Evolutionary conservation across 2,888 invertebrate species (phyloP).

Genomic region (Liodrosophila aerea): DNA sequence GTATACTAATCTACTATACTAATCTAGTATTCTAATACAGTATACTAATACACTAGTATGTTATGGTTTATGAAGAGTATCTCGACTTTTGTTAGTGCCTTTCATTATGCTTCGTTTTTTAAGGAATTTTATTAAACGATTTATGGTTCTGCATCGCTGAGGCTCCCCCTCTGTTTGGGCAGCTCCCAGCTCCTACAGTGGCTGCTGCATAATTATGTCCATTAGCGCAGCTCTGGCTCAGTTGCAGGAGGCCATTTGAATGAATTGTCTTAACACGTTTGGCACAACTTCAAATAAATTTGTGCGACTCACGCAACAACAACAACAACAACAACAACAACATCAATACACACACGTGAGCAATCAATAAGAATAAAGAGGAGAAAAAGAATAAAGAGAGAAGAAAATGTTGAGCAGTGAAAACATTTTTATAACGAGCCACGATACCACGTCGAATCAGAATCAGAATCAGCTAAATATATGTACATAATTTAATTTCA

Average conservation of each 20-base stretch:
- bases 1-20: too few species aligned
- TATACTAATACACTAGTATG: too few species aligned
- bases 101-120: too few species aligned
- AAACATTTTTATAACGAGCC: constrained; percentile 20
- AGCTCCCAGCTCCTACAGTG: too few species aligned
- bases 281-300: constrained; percentile 58
- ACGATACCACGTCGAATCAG: constrained; percentile 2
- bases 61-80: too few species aligned
- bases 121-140: too few species aligned
- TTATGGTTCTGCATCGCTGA: constrained; percentile 16
- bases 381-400: too few species aligned
- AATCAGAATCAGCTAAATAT: background rate
- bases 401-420: constrained; percentile 19
- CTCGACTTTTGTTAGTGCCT: background rate
- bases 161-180: constrained; percentile 8
- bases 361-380: constrained; percentile 34
- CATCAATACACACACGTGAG: constrained; percentile 9
- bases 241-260: constrained; percentile 50
- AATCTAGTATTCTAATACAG: too few species aligned
- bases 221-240: constrained; percentile 52
- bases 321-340: background rate
- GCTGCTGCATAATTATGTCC: constrained; percentile 60
- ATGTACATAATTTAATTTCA: constrained; percentile 49
- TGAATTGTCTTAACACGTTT: constrained; percentile 63
- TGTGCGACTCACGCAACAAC: constrained; percentile 51